Base-by-base conservation (phyloP, 1,140 invertebrate species). In the Akabosia matsudoensis region DNA sequence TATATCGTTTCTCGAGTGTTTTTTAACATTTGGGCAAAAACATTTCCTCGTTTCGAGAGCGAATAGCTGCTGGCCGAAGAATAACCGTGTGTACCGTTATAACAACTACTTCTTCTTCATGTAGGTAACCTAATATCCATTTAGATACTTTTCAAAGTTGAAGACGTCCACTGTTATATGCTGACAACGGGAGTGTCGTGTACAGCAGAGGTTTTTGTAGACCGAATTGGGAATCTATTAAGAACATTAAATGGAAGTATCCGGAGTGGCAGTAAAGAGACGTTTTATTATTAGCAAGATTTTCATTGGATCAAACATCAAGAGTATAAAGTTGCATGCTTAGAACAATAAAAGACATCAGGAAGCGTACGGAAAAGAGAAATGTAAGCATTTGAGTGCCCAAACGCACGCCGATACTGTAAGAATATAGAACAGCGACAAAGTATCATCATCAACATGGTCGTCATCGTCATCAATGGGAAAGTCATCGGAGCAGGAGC, bases 151-250 rank as follows among this genome's bases (percentile, higher is more conserved):
- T 67, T 30, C 7, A 22, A 67, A 67, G 61, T 56, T 56, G 22
- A 56, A 56, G 54, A 56, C 14, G 54, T n/a, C 54, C 10, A 56
- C 4, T 3, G 3, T 3, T 16, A 56, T 7, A 10, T 24, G 54
- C 3, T 22, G 24, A 24, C 4, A 10, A n/a, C 4, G 22, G 7
- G 13, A 13, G 10, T 56, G 7, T 56, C 54, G 54, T 56, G n/a
- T 56, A 24, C 54, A 45, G 37, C 37, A 45, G 37, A 45, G 24
- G 37, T 56, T 10, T 13, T 22, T 16, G 24, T 67, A 13, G 61
- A 22, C 28, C 61, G 61, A 67, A 80, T 80, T 80, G 79, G 75
- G 79, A 80, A 80, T 80, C 79, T 80, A 80, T 80, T 80, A 80
- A 80, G 79, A 76, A 72, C 76, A 80, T 78, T 80, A 80, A 72